Evolutionary conservation across 2,888 invertebrate genomes (phyloP).

Genomic region (Copidosoma aretas): DNA sequence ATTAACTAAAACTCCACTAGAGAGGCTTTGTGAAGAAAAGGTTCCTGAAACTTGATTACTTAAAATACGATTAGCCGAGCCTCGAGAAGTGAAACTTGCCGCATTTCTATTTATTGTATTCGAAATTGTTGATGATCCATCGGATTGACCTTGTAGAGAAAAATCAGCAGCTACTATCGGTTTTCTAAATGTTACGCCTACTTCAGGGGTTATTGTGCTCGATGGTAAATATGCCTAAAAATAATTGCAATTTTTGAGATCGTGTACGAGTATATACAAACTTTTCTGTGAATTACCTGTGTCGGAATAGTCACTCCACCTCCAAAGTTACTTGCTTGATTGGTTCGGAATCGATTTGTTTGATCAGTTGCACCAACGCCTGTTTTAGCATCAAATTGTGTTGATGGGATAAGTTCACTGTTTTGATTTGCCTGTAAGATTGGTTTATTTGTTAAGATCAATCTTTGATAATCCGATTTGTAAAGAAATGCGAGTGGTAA

Average conservation of each 20-base stretch:
- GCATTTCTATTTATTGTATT: conserved; percentile 16
- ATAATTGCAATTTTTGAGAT: background rate
- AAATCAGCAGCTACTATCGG: conserved; percentile 45
- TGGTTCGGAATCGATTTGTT: background rate
- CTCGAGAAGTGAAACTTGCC: background rate
- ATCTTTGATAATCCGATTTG: too few relatives aligned
- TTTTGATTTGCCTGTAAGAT: conserved; percentile 32
- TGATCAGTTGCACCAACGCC: conserved; percentile 2
- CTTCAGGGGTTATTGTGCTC: conserved; percentile 45
- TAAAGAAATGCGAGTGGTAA: too few relatives aligned
- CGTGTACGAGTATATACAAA: background rate
- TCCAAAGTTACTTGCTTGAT: conserved; percentile 3
- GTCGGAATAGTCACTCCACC: conserved; percentile 22
- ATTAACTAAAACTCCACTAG: conserved; percentile 11
- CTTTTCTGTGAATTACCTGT: conserved; percentile 11
- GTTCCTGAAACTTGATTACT: background rate
- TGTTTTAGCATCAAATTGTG: conserved; percentile 19
- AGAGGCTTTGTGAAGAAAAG: conserved; percentile 3
- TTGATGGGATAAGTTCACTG: conserved; percentile 20
- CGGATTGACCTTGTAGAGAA: conserved; percentile 5
- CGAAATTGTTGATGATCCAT: background rate
- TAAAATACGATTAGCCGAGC: background rate
- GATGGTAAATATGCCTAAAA: conserved; percentile 44
- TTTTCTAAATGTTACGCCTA: conserved; percentile 47
- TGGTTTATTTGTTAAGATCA: too few relatives aligned